These are phyloP conservation scores for Naso thynnoides DNA, from an alignment of 2,797 vertebrate genomes.

Conservation along the genomic window DNA sequence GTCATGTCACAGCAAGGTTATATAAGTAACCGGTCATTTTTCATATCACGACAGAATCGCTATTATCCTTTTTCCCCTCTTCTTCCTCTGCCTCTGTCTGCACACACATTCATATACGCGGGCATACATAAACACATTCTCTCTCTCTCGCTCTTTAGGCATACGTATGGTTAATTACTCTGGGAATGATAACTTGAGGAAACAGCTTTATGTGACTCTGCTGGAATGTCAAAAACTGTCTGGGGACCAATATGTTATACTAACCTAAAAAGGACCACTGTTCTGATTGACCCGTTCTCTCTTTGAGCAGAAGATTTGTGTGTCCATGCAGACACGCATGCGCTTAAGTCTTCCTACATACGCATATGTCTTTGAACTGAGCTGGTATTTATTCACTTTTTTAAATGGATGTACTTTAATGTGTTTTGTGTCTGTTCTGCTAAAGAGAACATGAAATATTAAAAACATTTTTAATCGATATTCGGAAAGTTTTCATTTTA, in stretches of 20 bases:
- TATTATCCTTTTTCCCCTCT: constrained; percentile 47
- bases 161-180: constrained; percentile 69
- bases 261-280: constrained; percentile 65
- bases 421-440: not conserved
- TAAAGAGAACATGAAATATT: not conserved
- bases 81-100: constrained; percentile 45
- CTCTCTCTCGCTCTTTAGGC: constrained; percentile 54
- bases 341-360: not conserved
- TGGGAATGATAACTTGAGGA: constrained; percentile 74
- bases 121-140: constrained; percentile 54
- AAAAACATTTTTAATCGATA: not conserved
- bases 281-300: constrained; percentile 45
- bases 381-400: constrained; percentile 6
- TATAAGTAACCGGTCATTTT: constrained; percentile 72
- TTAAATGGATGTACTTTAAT: not conserved
- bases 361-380: constrained; percentile 16
- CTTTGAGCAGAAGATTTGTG: constrained; percentile 33
- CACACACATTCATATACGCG: constrained; percentile 44
- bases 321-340: not conserved
- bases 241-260: constrained; percentile 69
- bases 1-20: constrained; percentile 76
- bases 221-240: constrained; percentile 74
- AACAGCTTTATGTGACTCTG: constrained; percentile 71
- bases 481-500: not conserved
- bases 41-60: constrained; percentile 58